Base-by-base conservation (phyloP, 2,888 invertebrate genomes). In the Sturmia bella region DNA sequence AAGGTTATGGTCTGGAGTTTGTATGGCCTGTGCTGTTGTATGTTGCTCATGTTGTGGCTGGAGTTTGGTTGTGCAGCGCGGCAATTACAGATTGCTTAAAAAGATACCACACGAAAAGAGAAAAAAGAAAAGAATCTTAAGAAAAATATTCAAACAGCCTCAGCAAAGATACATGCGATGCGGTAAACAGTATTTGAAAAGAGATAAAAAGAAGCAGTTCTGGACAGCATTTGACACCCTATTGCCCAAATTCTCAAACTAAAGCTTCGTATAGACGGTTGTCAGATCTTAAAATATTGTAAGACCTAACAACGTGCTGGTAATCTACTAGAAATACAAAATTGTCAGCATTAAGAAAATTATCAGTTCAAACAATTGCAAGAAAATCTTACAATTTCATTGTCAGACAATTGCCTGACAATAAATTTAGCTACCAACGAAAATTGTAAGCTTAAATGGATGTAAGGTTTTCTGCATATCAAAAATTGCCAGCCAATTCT, bases 1-100 rank as follows among this genome's bases (percentile, higher is more conserved):
- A 82, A 82, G 82, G 82, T 82, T 82, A 78, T 78, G 78, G 82
- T 75, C 74, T 69, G 68, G 41, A 59, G 48, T 50, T 43, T 61
- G 70, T 57, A 15, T 32, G 21, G 50, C 3, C 56, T 11, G 56
- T 6, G 41, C 48, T 37, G 39, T 39, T 52, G 63, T 56, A 48
- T 37, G 39, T 39, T 52, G 63, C 50, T 57, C 27, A 37, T 74
- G 52, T 56, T 80, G 74, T 57, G 54, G 50, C 37, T 66, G 64
- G 1, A 69, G 56, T 56, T 64, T 43, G 69, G 57, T 59, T 56
- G 32, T 27, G 76, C 45, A 54, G 77, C 69, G 72, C 64, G 50
- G 74, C 72, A 81, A 73, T 66, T 77, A 57, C 74, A 64, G 82
- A 82, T 82, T 69, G 64, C 21, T 78, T 39, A 61, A 59, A 75